phyloP scores from a whole-genome alignment of 2,113 vertebrate species.

The Larimichthys crocea region DNA sequence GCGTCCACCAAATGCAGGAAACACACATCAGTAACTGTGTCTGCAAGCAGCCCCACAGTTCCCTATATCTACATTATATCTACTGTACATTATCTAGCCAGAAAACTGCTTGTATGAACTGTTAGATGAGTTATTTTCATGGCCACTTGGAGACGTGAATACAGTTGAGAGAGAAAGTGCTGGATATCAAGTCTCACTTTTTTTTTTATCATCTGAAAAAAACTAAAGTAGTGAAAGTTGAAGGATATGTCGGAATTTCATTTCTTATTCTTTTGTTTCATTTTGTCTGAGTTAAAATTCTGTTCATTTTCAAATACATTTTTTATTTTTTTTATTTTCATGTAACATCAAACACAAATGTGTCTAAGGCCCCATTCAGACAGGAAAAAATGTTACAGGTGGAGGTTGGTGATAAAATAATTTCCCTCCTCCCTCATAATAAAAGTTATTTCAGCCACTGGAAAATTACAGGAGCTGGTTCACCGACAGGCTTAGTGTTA shows the following conservation, averaged over 20 bases:
- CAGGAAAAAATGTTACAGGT: neutral
- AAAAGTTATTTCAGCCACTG: neutral
- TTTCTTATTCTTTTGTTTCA: neutral
- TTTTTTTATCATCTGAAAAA: neutral
- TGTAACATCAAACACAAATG: neutral
- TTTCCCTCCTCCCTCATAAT: too few relatives aligned
- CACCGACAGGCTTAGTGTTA: neutral
- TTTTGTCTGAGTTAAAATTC: neutral
- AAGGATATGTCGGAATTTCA: neutral
- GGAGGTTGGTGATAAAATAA: neutral
- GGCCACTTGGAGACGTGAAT: neutral
- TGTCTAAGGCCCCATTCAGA: slow-evolving; percentile 1
- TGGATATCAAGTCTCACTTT: neutral
- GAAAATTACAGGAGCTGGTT: neutral
- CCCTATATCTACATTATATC: neutral
- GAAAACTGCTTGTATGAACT: neutral
- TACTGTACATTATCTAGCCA: neutral
- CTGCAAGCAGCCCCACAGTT: slow-evolving; percentile 5
- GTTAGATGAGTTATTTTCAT: neutral
- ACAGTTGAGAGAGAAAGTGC: neutral
- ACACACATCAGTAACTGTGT: slow-evolving; percentile 30
- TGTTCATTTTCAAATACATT: neutral
- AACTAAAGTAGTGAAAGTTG: neutral
- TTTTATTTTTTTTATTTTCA: neutral
- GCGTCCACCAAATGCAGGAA: slow-evolving; percentile 35